Conservation (phyloP, 1,140 invertebrate genomes). For the Oreohelix idahoensis region DNA sequence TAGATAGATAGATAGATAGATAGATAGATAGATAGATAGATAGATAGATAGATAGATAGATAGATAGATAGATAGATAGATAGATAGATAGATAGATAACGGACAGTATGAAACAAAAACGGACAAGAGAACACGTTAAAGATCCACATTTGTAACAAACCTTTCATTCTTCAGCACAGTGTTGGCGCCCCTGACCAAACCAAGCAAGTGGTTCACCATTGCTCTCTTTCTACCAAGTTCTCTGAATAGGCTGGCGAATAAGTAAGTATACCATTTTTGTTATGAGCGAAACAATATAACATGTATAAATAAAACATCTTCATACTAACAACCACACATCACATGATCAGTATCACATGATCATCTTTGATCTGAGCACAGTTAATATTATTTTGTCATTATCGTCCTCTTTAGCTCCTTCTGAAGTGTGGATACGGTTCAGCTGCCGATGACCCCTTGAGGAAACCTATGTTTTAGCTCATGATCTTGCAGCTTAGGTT, state of each 20-base stretch:
- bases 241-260: background rate
- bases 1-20: background rate
- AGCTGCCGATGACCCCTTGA: no score
- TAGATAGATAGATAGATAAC: background rate
- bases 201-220: background rate
- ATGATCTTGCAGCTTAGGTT: no score
- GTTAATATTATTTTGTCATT: no score
- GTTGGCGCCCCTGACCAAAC: background rate
- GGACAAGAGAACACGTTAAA: background rate
- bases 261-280: no score
- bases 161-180: background rate
- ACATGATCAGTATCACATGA: no score
- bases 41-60: background rate
- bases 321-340: no score
- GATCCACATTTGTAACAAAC: background rate
- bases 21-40: background rate
- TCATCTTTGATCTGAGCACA: no score
- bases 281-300: no score
- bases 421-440: no score
- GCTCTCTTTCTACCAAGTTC: background rate
- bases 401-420: no score
- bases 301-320: no score
- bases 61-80: background rate
- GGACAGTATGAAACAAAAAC: background rate
- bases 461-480: no score